Percentiles rank a stretch among this genome's conserved stretches.
Evolutionary conservation across 1,140 invertebrate species (phyloP).

Genomic region (Neodiprion pinetum): DNA sequence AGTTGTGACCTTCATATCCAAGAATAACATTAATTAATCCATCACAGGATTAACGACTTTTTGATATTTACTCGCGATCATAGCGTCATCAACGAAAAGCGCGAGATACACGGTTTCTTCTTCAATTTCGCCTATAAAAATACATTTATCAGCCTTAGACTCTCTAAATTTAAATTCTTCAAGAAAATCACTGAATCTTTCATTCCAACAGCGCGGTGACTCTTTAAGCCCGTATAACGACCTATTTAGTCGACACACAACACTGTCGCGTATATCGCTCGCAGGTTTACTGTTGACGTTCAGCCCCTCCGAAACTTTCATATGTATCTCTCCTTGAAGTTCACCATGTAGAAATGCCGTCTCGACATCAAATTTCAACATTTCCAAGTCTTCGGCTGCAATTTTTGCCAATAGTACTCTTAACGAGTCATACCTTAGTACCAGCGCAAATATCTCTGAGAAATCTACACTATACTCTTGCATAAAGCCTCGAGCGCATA

Average conservation of each 20-base stretch:
- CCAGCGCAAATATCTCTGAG: slow-evolving; percentile 31
- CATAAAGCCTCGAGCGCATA: slow-evolving; percentile 37
- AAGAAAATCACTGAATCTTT: slow-evolving; percentile 31
- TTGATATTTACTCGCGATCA: too few relatives aligned
- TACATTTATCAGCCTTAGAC: slow-evolving; percentile 31
- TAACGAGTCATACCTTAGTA: slow-evolving; percentile 37
- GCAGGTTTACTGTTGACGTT: too few relatives aligned
- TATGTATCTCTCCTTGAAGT: slow-evolving; percentile 21
- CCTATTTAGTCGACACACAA: slow-evolving; percentile 42
- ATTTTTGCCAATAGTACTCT: slow-evolving; percentile 39
- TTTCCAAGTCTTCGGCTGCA: slow-evolving; percentile 34
- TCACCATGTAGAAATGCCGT: slow-evolving; percentile 14
- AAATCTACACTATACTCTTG: slow-evolving; percentile 34
- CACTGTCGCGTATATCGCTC: slow-evolving; percentile 34
- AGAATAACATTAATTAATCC: too few relatives aligned
- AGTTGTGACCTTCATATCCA: too few relatives aligned
- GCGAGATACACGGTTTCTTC: too few relatives aligned
- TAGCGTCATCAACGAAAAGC: too few relatives aligned
- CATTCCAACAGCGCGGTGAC: slow-evolving; percentile 41
- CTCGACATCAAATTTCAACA: slow-evolving; percentile 22
- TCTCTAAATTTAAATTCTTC: slow-evolving; percentile 26
- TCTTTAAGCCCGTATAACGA: slow-evolving; percentile 51
- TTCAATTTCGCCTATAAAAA: too few relatives aligned
- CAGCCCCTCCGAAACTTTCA: slow-evolving; percentile 38
- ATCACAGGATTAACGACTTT: too few relatives aligned